Conservation (phyloP, 2,113 vertebrate genomes). For the Pan troglodytes region NHGRI_mPanTro3-v2.1_pri NC_072411.2:93483001-93483500, state of each 20-base stretch:
- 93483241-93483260: neutral
- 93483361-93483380: too few relatives aligned
- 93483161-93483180: neutral
- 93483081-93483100: neutral
- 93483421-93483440: too few relatives aligned
- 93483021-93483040: neutral
- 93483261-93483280: too few relatives aligned
- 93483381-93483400: too few relatives aligned
- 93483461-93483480: too few relatives aligned
- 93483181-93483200: neutral
- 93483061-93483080: neutral
- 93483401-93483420: too few relatives aligned
- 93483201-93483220: neutral
- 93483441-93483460: too few relatives aligned
- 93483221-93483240: neutral
- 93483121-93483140: neutral
- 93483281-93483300: too few relatives aligned
- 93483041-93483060: neutral
- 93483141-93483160: neutral
- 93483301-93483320: too few relatives aligned
- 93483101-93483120: neutral
- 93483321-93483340: too few relatives aligned
- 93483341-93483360: too few relatives aligned
- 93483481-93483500: too few relatives aligned
- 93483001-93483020: neutral